phyloP scores from a whole-genome alignment of 1,140 invertebrate genomes.

The Cydia splendana region DNA sequence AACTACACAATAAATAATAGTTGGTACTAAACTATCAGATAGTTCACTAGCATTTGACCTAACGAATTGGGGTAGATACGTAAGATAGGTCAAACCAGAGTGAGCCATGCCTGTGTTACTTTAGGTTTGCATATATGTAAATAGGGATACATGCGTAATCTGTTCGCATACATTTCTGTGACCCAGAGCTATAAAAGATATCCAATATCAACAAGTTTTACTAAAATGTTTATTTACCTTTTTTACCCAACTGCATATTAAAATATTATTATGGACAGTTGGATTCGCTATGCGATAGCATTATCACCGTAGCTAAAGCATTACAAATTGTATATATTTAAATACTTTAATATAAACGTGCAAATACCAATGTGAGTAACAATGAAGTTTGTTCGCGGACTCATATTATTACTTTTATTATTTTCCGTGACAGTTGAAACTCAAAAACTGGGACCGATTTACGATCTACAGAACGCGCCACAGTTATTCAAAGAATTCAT shows the following conservation, averaged over 20 bases:
- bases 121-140: not conserved
- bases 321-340: not conserved
- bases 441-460: slow-evolving; percentile 37
- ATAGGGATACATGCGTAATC: not conserved
- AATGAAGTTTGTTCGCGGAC: not conserved
- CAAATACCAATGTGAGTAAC: not conserved
- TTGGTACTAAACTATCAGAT: too few relatives aligned
- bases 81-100: too few relatives aligned
- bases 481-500: slow-evolving; percentile 56
- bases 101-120: too few relatives aligned
- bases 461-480: slow-evolving; percentile 55
- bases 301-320: not conserved
- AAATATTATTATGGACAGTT: not conserved
- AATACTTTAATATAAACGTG: not conserved
- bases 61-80: too few relatives aligned
- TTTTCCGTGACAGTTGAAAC: not conserved
- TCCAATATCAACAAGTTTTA: slow-evolving; percentile 9
- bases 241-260: not conserved
- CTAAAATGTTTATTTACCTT: not conserved
- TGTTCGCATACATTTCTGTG: not conserved
- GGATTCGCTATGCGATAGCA: not conserved
- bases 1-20: too few relatives aligned
- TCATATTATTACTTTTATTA: not conserved
- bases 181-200: not conserved
- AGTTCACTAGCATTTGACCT: too few relatives aligned